phyloP scores from a whole-genome alignment of 2,888 invertebrate species.

The Lumbricus terrestris region DNA sequence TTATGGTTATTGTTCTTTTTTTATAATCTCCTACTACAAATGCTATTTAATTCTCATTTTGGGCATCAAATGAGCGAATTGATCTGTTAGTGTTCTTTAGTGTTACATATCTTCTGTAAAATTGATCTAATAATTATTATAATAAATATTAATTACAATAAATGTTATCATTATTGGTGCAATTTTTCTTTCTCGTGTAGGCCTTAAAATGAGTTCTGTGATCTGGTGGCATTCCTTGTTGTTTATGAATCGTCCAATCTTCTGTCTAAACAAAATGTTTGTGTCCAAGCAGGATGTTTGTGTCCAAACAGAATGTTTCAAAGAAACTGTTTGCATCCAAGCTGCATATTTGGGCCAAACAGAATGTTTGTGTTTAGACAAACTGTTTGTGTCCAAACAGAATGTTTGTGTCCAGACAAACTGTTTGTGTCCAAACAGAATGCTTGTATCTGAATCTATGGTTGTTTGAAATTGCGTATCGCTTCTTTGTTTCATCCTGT shows the following conservation, averaged over 20 bases:
- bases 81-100: no score
- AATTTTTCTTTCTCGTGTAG: background rate
- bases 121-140: background rate
- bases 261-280: background rate
- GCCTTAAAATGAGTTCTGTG: background rate
- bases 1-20: background rate
- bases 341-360: no score
- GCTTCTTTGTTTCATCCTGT: background rate
- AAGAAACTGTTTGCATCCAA: no score
- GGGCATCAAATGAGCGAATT: no score
- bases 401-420: no score
- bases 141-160: no score
- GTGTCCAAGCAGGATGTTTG: no score
- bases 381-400: no score
- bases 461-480: background rate
- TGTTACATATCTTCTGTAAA: background rate
- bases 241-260: background rate
- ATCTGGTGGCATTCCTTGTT: background rate
- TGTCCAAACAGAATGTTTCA: background rate
- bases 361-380: no score
- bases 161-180: background rate
- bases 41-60: no score
- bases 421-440: no score
- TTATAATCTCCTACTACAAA: no score
- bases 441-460: background rate